Percentiles rank a stretch among this genome's conserved stretches.
Conservation (phyloP, 2,113 vertebrate species). For the Anarhynchus alexandrinus region DNA sequence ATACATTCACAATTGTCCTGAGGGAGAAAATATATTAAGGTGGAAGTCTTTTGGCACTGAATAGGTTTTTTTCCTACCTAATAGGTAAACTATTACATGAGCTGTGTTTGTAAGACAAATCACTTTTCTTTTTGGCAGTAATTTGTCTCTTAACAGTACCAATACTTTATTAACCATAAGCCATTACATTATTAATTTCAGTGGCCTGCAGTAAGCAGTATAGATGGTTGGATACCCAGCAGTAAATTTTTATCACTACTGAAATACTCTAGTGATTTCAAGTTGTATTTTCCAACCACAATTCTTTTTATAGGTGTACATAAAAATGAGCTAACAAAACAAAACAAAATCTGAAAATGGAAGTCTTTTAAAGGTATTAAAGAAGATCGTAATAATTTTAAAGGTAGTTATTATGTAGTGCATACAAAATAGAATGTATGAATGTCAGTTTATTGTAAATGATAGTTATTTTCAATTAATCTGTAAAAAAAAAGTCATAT, state of each 20-base stretch:
- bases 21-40: background rate
- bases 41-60: background rate
- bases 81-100: background rate
- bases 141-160: slow-evolving; percentile 41
- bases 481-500: background rate
- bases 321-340: background rate
- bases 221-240: background rate
- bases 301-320: background rate
- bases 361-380: background rate
- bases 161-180: slow-evolving; percentile 52
- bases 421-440: background rate
- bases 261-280: background rate
- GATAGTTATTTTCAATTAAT: background rate
- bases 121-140: background rate
- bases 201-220: background rate
- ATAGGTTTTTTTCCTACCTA: background rate
- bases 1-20: background rate
- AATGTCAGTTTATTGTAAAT: background rate
- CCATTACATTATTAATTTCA: slow-evolving; percentile 55
- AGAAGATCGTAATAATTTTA: background rate
- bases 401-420: background rate
- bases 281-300: background rate
- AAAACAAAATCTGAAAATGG: background rate
- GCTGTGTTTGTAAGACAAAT: slow-evolving; percentile 13
- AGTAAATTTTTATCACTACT: slow-evolving; percentile 16